A percentile compares a stretch with the other conserved stretches of the same genome.
phyloP scores from a whole-genome alignment of 2,113 vertebrate species.

The Oncorhynchus mykiss region DNA sequence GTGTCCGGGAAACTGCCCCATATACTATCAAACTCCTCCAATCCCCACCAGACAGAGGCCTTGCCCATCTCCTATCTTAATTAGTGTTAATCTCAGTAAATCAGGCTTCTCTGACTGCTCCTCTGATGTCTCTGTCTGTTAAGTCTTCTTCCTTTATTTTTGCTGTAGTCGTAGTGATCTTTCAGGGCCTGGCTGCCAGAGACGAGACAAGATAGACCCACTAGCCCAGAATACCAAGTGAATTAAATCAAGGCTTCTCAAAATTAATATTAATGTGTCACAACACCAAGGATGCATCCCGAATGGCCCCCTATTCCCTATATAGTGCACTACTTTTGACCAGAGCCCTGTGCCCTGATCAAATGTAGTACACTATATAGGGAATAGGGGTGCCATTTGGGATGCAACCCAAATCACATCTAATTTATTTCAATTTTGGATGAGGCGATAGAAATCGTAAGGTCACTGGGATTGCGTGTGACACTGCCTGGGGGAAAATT shows the following conservation, averaged over 20 bases:
- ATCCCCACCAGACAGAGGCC: too few relatives aligned
- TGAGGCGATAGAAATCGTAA: slow-evolving; percentile 42
- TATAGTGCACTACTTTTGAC: slow-evolving; percentile 23
- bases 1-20: too few relatives aligned
- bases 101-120: not conserved
- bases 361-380: not conserved
- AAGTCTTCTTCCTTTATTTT: slow-evolving; percentile 37
- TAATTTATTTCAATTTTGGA: slow-evolving; percentile 62
- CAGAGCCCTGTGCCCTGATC: slow-evolving; percentile 12
- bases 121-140: slow-evolving; percentile 20
- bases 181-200: slow-evolving; percentile 34
- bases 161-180: slow-evolving; percentile 37
- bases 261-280: too few relatives aligned
- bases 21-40: too few relatives aligned
- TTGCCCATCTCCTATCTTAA: too few relatives aligned
- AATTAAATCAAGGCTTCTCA: too few relatives aligned
- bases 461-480: slow-evolving; percentile 39
- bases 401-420: slow-evolving; percentile 45
- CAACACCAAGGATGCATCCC: slow-evolving; percentile 26
- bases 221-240: too few relatives aligned
- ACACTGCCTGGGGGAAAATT: slow-evolving; percentile 24
- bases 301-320: too few relatives aligned
- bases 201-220: slow-evolving; percentile 7
- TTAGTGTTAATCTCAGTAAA: too few relatives aligned
- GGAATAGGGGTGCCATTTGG: too few relatives aligned